Percentiles rank a stretch among this genome's conserved stretches.
phyloP scores from a whole-genome alignment of 2,888 invertebrate species.

The Heteromurus nitidus region DNA sequence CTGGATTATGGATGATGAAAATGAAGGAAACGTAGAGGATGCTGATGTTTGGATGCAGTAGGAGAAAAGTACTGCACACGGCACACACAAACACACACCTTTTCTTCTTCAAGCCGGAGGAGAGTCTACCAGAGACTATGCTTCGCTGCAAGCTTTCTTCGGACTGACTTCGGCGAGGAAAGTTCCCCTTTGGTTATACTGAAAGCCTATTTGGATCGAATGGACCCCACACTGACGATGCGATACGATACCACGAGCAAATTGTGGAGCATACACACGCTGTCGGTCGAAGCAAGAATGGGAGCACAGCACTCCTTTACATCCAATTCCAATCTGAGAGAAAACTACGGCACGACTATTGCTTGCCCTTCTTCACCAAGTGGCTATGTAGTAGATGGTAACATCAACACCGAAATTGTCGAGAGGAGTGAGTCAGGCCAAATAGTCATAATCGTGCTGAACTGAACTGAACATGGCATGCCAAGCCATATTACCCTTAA shows the following conservation, averaged over 20 bases:
- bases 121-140: not conserved
- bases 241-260: no score
- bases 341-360: conserved; percentile 4
- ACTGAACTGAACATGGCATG: no score
- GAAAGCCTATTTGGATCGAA: not conserved
- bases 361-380: not conserved
- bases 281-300: not conserved
- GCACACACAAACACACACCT: no score
- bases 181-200: not conserved
- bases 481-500: no score
- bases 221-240: not conserved
- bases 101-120: not conserved
- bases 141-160: not conserved
- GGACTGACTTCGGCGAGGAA: not conserved
- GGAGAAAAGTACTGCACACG: no score
- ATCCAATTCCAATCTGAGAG: not conserved
- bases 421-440: no score
- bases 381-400: not conserved
- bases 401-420: not conserved
- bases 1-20: not conserved
- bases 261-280: not conserved
- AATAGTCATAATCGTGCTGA: no score
- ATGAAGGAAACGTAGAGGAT: not conserved
- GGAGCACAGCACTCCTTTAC: not conserved
- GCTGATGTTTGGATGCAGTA: no score